Percentiles rank a stretch among this genome's conserved stretches.
Evolutionary conservation across 1,140 invertebrate genomes (phyloP).

Genomic region (Diuraphis noxia): DNA sequence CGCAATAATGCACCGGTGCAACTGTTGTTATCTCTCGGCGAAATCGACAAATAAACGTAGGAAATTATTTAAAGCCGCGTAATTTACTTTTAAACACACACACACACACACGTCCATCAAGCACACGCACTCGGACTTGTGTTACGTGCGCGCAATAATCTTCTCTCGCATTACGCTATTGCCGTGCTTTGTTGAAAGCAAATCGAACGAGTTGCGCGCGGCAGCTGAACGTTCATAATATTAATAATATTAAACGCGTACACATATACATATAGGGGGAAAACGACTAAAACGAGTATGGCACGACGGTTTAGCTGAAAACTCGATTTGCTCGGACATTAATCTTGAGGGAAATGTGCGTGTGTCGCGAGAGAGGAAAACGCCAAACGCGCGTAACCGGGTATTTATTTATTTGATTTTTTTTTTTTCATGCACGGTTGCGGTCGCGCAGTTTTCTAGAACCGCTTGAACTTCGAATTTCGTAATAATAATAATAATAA

Average conservation of each 20-base stretch:
- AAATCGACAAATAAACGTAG: background rate
- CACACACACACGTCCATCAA: background rate
- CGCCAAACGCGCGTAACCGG: too few relatives aligned
- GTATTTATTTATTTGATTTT: background rate
- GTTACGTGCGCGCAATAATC: background rate
- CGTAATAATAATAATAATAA: too few relatives aligned
- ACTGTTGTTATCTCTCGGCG: background rate
- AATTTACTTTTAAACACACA: conserved; percentile 6
- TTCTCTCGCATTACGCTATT: background rate
- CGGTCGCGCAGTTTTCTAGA: too few relatives aligned
- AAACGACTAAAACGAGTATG: background rate
- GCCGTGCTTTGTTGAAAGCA: background rate
- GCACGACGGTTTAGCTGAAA: background rate
- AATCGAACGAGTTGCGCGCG: background rate
- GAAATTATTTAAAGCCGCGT: background rate
- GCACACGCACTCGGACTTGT: background rate
- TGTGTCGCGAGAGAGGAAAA: background rate
- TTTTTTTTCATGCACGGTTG: too few relatives aligned
- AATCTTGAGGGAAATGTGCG: background rate
- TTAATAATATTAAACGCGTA: background rate
- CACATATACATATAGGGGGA: background rate
- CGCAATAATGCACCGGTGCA: background rate
- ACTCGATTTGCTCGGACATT: background rate
- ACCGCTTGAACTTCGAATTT: too few relatives aligned
- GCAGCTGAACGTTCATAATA: background rate